Evolutionary conservation across 2,888 invertebrate genomes (phyloP).

Genomic region (Eristalinus aeneus): DNA sequence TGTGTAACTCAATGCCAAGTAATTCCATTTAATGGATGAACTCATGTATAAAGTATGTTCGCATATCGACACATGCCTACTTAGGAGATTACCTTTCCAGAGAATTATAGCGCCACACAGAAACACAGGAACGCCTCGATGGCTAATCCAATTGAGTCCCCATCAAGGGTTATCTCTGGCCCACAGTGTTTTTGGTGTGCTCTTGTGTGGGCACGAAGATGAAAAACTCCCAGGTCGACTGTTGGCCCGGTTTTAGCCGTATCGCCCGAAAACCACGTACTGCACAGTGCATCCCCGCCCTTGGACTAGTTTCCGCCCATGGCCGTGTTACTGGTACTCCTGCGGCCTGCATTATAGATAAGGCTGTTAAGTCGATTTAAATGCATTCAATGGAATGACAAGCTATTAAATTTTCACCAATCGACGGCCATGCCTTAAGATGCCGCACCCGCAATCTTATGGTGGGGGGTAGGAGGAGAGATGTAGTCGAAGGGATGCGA

Average conservation of each 20-base stretch:
- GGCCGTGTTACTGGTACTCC: too few species aligned
- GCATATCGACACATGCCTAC: background rate
- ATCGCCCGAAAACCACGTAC: background rate
- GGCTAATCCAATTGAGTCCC: background rate
- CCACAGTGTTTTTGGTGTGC: background rate
- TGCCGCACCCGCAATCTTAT: background rate
- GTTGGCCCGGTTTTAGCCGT: background rate
- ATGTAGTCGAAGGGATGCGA: background rate
- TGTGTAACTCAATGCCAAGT: background rate
- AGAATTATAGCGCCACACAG: background rate
- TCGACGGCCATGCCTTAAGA: background rate
- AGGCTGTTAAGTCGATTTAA: background rate
- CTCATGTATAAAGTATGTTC: background rate
- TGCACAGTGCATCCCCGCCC: background rate
- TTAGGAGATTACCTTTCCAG: background rate
- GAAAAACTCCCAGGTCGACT: background rate
- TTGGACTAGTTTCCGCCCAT: background rate
- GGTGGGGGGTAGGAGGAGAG: background rate
- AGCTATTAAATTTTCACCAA: background rate
- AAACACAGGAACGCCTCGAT: background rate
- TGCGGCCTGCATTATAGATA: background rate
- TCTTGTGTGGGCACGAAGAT: background rate
- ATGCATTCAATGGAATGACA: background rate
- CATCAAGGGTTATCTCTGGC: background rate
- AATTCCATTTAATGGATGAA: background rate